Evolutionary conservation across 2,113 vertebrate species (phyloP).

Genomic region (Lamprotornis superbus): DNA sequence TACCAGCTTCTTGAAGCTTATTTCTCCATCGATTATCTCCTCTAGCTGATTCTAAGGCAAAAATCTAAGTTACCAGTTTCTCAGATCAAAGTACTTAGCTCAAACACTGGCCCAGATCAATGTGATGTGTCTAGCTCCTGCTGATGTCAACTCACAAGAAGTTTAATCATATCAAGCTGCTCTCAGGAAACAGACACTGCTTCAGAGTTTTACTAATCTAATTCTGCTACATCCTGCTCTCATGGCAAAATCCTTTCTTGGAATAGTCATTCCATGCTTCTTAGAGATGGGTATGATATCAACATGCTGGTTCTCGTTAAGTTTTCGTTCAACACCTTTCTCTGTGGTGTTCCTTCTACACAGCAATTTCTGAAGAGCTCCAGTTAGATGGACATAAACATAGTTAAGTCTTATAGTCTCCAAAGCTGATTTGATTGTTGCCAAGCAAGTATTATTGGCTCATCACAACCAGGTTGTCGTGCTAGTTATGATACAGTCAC

Average conservation of each 20-base stretch:
- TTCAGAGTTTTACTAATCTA: not conserved
- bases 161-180: not conserved
- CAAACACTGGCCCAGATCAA: not conserved
- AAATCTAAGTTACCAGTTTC: not conserved
- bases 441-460: not conserved
- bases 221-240: not conserved
- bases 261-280: rapidly evolving
- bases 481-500: not conserved
- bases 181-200: not conserved
- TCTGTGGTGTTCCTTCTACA: not conserved
- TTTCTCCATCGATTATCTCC: not conserved
- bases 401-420: not conserved
- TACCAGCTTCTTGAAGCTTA: not conserved
- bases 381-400: not conserved
- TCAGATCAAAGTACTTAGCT: not conserved
- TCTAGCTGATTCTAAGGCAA: not conserved
- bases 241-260: not conserved
- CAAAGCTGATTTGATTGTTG: not conserved
- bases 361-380: not conserved
- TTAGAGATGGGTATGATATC: not conserved
- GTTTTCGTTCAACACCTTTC: not conserved
- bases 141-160: not conserved
- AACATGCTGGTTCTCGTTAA: not conserved
- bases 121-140: not conserved
- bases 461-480: not conserved